Percentiles rank a stretch among this genome's conserved stretches.
phyloP scores from a whole-genome alignment of 2,888 invertebrate species.

The Amphiduros pacificus region DNA sequence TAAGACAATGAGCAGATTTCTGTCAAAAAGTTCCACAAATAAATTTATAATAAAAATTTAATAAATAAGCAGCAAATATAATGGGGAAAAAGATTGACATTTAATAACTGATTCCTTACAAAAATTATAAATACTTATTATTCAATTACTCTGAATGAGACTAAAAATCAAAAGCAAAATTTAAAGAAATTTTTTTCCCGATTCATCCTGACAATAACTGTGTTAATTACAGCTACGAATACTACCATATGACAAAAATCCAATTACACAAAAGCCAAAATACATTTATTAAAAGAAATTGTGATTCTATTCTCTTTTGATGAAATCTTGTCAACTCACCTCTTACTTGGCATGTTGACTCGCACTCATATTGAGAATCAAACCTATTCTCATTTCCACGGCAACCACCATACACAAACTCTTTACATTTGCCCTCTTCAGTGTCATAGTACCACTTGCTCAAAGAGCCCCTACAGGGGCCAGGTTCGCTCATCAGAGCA shows the following conservation, averaged over 20 bases:
- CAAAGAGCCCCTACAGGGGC: constrained; percentile 29
- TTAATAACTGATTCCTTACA: too few relatives aligned
- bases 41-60: background rate
- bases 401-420: constrained; percentile 32
- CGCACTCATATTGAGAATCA: constrained; percentile 18
- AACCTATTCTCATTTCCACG: constrained; percentile 31
- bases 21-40: background rate
- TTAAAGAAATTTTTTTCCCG: too few relatives aligned
- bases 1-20: constrained; percentile 5
- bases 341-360: constrained; percentile 18
- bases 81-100: background rate
- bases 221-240: too few relatives aligned
- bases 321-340: constrained; percentile 11
- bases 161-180: too few relatives aligned
- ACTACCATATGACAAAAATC: too few relatives aligned
- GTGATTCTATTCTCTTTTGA: too few relatives aligned
- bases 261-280: too few relatives aligned
- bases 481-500: constrained; percentile 35
- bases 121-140: too few relatives aligned
- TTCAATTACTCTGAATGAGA: too few relatives aligned
- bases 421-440: constrained; percentile 25
- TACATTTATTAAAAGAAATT: too few relatives aligned
- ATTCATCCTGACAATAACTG: too few relatives aligned
- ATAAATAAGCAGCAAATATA: background rate
- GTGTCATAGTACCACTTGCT: constrained; percentile 31